Conservation (phyloP, 2,797 vertebrate genomes). For the Carapus acus region DNA sequence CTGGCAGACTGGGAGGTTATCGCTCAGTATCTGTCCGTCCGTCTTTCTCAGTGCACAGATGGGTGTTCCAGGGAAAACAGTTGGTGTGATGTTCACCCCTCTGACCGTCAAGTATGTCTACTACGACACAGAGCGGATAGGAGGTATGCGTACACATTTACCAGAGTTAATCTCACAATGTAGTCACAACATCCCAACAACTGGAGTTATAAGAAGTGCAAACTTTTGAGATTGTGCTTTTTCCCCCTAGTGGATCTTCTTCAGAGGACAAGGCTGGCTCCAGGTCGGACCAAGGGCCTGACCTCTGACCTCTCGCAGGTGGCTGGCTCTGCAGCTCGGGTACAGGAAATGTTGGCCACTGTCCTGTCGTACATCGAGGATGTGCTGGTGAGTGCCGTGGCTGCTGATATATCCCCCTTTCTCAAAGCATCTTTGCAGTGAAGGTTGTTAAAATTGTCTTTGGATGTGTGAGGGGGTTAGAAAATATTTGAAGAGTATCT, state of each 20-base stretch:
- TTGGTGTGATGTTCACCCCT: slow-evolving; percentile 98
- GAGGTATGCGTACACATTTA: slow-evolving; percentile 75
- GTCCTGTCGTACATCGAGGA: slow-evolving; percentile 92
- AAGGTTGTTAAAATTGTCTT: too few relatives aligned
- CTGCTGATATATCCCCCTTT: too few relatives aligned
- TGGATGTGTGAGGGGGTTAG: not conserved
- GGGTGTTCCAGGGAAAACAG: slow-evolving; percentile 96
- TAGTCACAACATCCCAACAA: too few relatives aligned
- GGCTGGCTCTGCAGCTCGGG: slow-evolving; percentile 76
- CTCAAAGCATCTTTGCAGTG: too few relatives aligned
- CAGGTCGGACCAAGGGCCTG: slow-evolving; percentile 85
- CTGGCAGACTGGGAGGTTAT: not conserved
- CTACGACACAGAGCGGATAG: slow-evolving; percentile 92
- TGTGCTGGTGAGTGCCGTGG: slow-evolving; percentile 80
- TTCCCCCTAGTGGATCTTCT: slow-evolving; percentile 83
- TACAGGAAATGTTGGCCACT: slow-evolving; percentile 90
- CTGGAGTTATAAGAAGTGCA: too few relatives aligned
- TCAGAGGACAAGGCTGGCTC: slow-evolving; percentile 84
- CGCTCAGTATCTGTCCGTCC: slow-evolving; percentile 29
- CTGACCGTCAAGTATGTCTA: slow-evolving; percentile 86
- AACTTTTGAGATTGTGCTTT: too few relatives aligned
- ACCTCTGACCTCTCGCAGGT: slow-evolving; percentile 95
- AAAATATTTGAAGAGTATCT: not conserved
- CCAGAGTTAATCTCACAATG: too few relatives aligned
- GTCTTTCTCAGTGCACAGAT: slow-evolving; percentile 83